Conservation (phyloP, 2,113 vertebrate genomes). For the Paedocypris sp. region DNA sequence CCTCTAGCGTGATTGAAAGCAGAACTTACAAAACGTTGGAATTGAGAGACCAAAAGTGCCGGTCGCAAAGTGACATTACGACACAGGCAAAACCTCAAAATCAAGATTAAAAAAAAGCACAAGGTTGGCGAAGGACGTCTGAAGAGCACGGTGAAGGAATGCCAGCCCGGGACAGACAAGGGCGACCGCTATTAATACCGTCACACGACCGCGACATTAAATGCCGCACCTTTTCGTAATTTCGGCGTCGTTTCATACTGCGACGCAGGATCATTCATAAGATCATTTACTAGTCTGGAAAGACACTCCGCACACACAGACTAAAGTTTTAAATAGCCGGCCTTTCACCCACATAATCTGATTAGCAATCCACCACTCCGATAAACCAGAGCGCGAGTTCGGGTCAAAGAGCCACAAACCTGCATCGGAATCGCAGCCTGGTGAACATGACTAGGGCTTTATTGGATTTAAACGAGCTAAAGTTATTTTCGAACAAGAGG, state of each 20-base stretch:
- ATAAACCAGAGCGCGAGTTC: not conserved
- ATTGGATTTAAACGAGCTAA: slow-evolving; percentile 4
- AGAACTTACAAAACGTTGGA: too few species aligned
- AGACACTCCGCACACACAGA: not conserved
- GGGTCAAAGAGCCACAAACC: not conserved
- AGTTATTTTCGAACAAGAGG: slow-evolving; percentile 2
- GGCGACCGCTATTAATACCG: not conserved
- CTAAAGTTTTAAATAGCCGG: slow-evolving; percentile 19
- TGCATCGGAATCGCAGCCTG: not conserved
- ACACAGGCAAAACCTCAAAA: too few species aligned
- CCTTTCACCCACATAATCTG: slow-evolving; percentile 18
- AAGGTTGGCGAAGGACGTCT: not conserved
- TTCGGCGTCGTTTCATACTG: not conserved
- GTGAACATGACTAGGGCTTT: slow-evolving; percentile 1
- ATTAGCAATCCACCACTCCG: slow-evolving; percentile 7
- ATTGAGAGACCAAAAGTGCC: too few species aligned
- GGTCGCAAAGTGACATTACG: too few species aligned
- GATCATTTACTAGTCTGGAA: not conserved
- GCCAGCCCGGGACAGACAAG: not conserved
- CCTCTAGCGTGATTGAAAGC: too few species aligned
- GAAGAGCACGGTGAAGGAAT: not conserved
- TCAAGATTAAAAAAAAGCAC: too few species aligned
- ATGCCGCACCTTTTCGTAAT: not conserved
- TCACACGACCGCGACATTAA: not conserved
- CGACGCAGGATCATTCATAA: not conserved